Conservation (phyloP, 2,113 vertebrate species). For the Takifugu flavidus region DNA sequence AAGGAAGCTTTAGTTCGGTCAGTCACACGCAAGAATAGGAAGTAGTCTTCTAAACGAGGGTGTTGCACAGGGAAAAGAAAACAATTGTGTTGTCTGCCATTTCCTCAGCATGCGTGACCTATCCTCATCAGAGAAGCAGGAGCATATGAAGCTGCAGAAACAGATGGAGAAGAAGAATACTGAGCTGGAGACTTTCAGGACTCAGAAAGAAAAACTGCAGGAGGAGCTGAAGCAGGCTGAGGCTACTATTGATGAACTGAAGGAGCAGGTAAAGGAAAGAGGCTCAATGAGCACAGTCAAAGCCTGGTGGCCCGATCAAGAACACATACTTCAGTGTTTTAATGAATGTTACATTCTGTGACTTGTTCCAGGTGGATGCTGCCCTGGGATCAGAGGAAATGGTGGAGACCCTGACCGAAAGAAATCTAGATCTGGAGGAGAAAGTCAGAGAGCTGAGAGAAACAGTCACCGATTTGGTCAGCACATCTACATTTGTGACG, state of each 20-base stretch:
- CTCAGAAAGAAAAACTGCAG: slow-evolving; percentile 91
- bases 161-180: slow-evolving; percentile 95
- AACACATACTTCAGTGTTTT: not conserved
- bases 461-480: slow-evolving; percentile 71
- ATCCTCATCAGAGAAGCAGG: slow-evolving; percentile 95
- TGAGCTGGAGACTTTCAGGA: slow-evolving; percentile 86
- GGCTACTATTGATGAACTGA: slow-evolving; percentile 90
- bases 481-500: slow-evolving; percentile 13
- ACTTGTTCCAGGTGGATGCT: slow-evolving; percentile 85
- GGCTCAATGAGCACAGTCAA: not conserved
- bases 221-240: slow-evolving; percentile 87
- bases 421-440: slow-evolving; percentile 95
- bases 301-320: too few species aligned
- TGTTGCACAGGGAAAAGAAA: not conserved
- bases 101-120: slow-evolving; percentile 89
- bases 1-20: slow-evolving; percentile 96
- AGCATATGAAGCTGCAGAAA: slow-evolving; percentile 92
- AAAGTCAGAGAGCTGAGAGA: slow-evolving; percentile 90
- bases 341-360: not conserved
- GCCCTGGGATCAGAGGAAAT: slow-evolving; percentile 96
- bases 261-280: slow-evolving; percentile 84
- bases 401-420: slow-evolving; percentile 94
- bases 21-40: slow-evolving; percentile 10
- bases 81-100: not conserved
- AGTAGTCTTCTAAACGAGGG: not conserved